Evolutionary conservation across 1,140 invertebrate genomes (phyloP).

Genomic region (Nephotettix cincticeps): DNA sequence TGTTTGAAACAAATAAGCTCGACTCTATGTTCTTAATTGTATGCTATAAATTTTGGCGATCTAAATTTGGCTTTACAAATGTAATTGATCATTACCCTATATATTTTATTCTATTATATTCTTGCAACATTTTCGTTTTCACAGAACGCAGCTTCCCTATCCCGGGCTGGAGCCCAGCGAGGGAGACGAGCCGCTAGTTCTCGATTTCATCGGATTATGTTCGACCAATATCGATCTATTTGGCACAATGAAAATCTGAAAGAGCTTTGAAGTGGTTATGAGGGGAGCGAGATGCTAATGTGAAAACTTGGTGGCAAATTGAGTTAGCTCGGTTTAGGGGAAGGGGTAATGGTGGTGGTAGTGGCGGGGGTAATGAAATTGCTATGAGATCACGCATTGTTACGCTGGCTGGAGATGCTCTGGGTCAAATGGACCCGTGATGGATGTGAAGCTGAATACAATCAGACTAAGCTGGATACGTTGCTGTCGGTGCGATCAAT

Average conservation of each 20-base stretch:
- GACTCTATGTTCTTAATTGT: too few species aligned
- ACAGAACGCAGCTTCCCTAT: too few species aligned
- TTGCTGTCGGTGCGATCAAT: too few species aligned
- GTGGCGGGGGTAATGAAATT: not conserved
- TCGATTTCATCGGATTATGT: slow-evolving; percentile 1
- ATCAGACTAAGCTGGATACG: too few species aligned
- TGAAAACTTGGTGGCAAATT: slow-evolving; percentile 31
- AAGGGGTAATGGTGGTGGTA: not conserved
- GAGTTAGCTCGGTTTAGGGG: slow-evolving; percentile 15
- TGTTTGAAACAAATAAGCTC: too few species aligned
- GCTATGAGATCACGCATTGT: slow-evolving; percentile 15
- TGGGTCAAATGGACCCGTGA: not conserved
- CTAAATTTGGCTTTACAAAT: too few species aligned
- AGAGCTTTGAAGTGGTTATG: slow-evolving; percentile 21
- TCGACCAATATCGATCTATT: slow-evolving; percentile 15
- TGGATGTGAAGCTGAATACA: too few species aligned
- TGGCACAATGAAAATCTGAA: slow-evolving; percentile 22
- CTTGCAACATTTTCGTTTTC: too few species aligned
- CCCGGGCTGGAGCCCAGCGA: too few species aligned
- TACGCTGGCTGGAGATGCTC: not conserved
- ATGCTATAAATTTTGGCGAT: too few species aligned
- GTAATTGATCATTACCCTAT: too few species aligned
- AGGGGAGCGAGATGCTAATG: slow-evolving; percentile 17
- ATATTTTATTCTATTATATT: too few species aligned
- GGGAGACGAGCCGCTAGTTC: not conserved